phyloP scores from a whole-genome alignment of 2,888 invertebrate genomes.

The Pherbina coryleti region DNA sequence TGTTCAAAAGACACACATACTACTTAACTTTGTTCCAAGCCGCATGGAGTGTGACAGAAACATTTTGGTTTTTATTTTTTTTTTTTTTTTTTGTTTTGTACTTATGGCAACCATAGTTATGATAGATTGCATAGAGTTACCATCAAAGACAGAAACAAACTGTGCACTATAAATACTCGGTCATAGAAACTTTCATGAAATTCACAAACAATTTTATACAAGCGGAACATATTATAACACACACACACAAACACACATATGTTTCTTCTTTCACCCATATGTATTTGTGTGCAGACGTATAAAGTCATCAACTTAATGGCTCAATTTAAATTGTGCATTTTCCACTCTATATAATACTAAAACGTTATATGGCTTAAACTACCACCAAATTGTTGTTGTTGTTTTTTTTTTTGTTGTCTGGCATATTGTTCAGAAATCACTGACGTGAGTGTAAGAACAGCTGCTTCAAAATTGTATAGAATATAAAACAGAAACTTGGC shows the following conservation, averaged over 20 bases:
- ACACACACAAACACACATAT: not conserved
- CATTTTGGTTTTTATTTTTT: not conserved
- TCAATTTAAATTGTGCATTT: conserved; percentile 32
- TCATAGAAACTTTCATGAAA: too few relatives aligned
- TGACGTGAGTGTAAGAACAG: too few relatives aligned
- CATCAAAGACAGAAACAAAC: conserved; percentile 1
- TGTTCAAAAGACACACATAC: too few relatives aligned
- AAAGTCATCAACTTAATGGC: conserved; percentile 23
- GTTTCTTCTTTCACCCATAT: not conserved
- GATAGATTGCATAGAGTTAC: conserved; percentile 14
- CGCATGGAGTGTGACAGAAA: not conserved
- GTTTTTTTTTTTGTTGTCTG: too few relatives aligned
- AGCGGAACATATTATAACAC: not conserved
- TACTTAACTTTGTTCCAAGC: not conserved
- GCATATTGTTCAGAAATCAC: too few relatives aligned
- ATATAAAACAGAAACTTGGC: too few relatives aligned
- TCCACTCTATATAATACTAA: conserved; percentile 24
- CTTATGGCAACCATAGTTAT: not conserved
- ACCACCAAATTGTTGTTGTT: too few relatives aligned
- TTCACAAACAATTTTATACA: too few relatives aligned
- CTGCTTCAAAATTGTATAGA: too few relatives aligned
- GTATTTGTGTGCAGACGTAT: not conserved
- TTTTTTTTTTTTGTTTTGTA: not conserved
- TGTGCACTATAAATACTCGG: not conserved
- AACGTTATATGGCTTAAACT: not conserved